Evolutionary conservation across 2,113 vertebrate genomes (phyloP), one percentile per base, ranked within the genome.

Genomic region (Antennarius striatus): DNA sequence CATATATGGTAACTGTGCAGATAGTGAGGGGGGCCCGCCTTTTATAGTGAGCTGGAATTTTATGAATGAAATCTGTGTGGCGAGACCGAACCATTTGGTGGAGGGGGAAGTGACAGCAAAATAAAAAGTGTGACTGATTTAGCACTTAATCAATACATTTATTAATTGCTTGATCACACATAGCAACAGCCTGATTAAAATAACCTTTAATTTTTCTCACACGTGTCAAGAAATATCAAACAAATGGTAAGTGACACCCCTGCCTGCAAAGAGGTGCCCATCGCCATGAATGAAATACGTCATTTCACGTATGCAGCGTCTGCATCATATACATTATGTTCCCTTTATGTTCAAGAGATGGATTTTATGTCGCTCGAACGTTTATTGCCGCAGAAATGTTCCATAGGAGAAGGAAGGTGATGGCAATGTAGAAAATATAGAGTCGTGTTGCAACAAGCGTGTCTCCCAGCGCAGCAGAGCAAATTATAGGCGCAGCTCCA

Each of bases 41-140:
- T 92, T 92, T 92, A 92, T 93, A 93, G 90, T 92, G 90, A 90
- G 89, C 81, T 77, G 89, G 73, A 91, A 89, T 92, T 94, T 94
- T 93, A 93, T 94, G 93, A 94, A 94, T 94, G 92, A 94, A 94
- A 93, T 90, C 90, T 89, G 82, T 91, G 89, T 80, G 90, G 82
- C 65, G 73, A 73, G 92, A 91, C 86, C 47, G 78, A 92, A 94
- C 93, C 92, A 94, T 91, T 86, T 67, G 50, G 40, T 12, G 58
- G 45, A 68, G 77, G 71, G 77, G 79, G 60, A 78, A 69, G 60
- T 57, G 52, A 39, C 6, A 40, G 32, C 40, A 14, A n/a, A 22
- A 29, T 32, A 32, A 56, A 60, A 53, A 43, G 67, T 14, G 15
- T 6, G 15, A 40, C 46, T 15, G 47, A 60, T 74, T 63, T 80